Evolutionary conservation across 2,797 vertebrate species (phyloP).

Genomic region (Syngnathus acus): DNA sequence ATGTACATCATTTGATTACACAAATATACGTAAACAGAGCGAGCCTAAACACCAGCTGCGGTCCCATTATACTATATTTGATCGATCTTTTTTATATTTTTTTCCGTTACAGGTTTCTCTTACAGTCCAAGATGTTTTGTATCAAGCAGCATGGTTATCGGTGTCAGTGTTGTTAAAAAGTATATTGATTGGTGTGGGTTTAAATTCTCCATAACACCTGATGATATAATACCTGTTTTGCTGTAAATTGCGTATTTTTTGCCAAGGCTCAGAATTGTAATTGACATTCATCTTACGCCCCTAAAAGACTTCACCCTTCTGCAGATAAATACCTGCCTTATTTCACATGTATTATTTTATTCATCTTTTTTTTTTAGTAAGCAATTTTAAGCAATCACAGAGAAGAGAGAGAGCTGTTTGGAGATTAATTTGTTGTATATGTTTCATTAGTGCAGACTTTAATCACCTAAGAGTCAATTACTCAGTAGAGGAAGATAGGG

Average conservation of each 20-base stretch:
- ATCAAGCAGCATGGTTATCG: background rate
- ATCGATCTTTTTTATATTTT: background rate
- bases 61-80: too few relatives aligned
- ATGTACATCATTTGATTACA: too few relatives aligned
- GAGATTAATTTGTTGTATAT: conserved; percentile 19
- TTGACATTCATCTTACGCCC: background rate
- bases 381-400: background rate
- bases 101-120: too few relatives aligned
- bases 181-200: background rate
- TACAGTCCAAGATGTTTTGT: too few relatives aligned
- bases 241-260: background rate
- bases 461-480: conserved; percentile 35
- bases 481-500: conserved; percentile 32
- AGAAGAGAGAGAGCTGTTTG: background rate
- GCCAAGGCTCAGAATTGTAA: background rate
- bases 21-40: too few relatives aligned
- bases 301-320: background rate
- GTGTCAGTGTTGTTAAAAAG: background rate
- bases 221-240: background rate
- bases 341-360: background rate
- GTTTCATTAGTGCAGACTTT: conserved; percentile 37
- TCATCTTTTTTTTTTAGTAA: background rate
- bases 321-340: background rate
- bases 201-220: background rate
- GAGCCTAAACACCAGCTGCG: too few relatives aligned